Evolutionary conservation across 2,113 vertebrate species (phyloP).

Genomic region (Anarrhichthys ocellatus): DNA sequence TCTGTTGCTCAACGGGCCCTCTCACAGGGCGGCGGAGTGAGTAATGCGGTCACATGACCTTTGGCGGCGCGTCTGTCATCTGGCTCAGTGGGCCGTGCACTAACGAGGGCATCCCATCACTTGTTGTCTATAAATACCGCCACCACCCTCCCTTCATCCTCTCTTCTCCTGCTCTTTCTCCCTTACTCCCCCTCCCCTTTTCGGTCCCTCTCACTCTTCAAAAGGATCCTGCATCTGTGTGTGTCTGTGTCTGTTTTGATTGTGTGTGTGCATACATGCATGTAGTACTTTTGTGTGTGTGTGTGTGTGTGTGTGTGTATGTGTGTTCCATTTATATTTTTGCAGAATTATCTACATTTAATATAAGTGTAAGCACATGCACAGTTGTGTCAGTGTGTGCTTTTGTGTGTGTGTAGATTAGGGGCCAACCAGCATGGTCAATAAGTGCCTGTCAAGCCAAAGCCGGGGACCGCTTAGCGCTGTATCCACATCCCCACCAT

Average conservation of each 20-base stretch:
- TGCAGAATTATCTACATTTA: slow-evolving; percentile 21
- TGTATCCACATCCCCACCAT: slow-evolving; percentile 34
- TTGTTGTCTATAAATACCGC: slow-evolving; percentile 85
- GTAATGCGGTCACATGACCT: slow-evolving; percentile 84
- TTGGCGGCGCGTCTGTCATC: slow-evolving; percentile 79
- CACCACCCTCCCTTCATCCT: slow-evolving; percentile 59
- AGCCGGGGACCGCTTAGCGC: slow-evolving; percentile 30
- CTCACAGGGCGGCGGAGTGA: slow-evolving; percentile 73
- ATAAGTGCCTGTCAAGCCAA: slow-evolving; percentile 54
- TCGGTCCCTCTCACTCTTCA: slow-evolving; percentile 48
- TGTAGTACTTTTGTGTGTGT: not conserved
- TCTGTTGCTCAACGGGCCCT: slow-evolving; percentile 48
- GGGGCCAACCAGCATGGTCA: slow-evolving; percentile 47
- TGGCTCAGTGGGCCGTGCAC: slow-evolving; percentile 78
- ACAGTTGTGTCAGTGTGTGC: slow-evolving; percentile 5
- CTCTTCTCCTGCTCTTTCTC: slow-evolving; percentile 37
- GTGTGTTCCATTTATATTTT: slow-evolving; percentile 24
- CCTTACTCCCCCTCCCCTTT: not conserved
- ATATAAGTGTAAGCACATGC: not conserved
- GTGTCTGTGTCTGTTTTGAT: slow-evolving; percentile 32
- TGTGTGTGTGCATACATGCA: slow-evolving; percentile 1
- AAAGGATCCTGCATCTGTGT: slow-evolving; percentile 46
- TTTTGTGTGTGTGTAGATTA: slow-evolving; percentile 29
- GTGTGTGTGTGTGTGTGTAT: slow-evolving; percentile 22
- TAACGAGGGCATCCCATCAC: slow-evolving; percentile 83